Evolutionary conservation across 2,113 vertebrate genomes (phyloP).

Genomic region (Xiphophorus hellerii): DNA sequence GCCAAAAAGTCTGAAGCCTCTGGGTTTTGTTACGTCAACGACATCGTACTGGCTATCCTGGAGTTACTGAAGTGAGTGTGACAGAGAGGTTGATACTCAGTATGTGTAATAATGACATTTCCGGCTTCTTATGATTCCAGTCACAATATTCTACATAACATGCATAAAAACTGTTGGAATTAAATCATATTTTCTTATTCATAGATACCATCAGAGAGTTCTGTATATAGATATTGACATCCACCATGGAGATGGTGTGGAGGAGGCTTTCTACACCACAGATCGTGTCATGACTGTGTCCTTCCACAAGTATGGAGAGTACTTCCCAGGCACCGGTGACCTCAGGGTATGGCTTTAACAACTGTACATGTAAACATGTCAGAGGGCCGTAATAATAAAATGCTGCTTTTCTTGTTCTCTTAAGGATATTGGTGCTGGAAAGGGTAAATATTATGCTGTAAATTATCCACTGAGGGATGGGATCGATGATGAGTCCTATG

Average conservation of each 20-base stretch:
- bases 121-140: not conserved
- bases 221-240: slow-evolving; percentile 99
- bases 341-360: slow-evolving; percentile 79
- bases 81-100: not conserved
- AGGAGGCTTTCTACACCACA: slow-evolving; percentile 98
- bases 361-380: not conserved
- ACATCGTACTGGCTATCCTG: slow-evolving; percentile 96
- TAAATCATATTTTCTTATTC: not conserved
- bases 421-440: slow-evolving; percentile 97
- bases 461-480: slow-evolving; percentile 97
- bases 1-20: slow-evolving; percentile 99
- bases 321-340: slow-evolving; percentile 98
- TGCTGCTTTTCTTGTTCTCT: slow-evolving; percentile 19
- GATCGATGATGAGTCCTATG: slow-evolving; percentile 97
- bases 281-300: slow-evolving; percentile 99
- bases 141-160: not conserved
- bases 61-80: slow-evolving; percentile 93
- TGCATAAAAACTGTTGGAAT: not conserved
- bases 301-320: slow-evolving; percentile 98
- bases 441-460: slow-evolving; percentile 98
- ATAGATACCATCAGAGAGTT: slow-evolving; percentile 97
- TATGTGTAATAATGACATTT: not conserved
- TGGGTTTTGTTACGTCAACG: slow-evolving; percentile 98
- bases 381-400: not conserved
- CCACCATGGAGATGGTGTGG: slow-evolving; percentile 97